phyloP scores from a whole-genome alignment of 2,888 invertebrate genomes.

The Euzophera pinguis region DNA sequence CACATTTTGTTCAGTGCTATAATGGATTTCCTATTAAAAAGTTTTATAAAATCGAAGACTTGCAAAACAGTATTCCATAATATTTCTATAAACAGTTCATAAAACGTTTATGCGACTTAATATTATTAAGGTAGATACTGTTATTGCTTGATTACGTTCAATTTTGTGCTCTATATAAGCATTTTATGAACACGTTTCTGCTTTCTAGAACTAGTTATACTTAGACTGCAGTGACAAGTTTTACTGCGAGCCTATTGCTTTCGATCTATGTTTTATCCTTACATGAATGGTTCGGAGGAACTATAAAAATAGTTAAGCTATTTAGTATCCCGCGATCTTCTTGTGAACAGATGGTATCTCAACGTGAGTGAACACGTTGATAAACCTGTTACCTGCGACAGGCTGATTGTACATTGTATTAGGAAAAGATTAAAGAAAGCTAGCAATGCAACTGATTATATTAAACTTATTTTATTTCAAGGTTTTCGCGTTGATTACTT shows the following conservation, averaged over 20 bases:
- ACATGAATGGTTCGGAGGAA: not conserved
- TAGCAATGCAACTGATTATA: too few species aligned
- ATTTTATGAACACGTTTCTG: not conserved
- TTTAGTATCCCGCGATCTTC: not conserved
- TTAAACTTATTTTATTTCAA: too few species aligned
- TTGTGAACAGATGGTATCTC: not conserved
- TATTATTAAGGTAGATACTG: not conserved
- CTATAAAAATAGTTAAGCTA: slow-evolving; percentile 7
- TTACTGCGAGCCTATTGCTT: not conserved
- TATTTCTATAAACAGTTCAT: too few species aligned
- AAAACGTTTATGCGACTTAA: not conserved
- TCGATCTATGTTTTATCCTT: not conserved
- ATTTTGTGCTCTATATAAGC: not conserved
- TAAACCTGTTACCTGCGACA: not conserved
- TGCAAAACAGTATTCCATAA: too few species aligned
- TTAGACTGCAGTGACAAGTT: not conserved
- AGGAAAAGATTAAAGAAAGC: not conserved
- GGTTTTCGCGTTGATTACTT: too few species aligned
- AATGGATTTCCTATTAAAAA: too few species aligned
- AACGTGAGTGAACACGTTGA: not conserved
- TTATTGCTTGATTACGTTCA: not conserved
- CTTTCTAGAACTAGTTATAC: slow-evolving; percentile 1
- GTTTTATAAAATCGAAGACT: too few species aligned
- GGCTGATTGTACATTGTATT: not conserved
- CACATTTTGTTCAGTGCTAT: too few species aligned